Evolutionary conservation across 2,113 vertebrate genomes (phyloP).

Genomic region (Ginglymostoma cirratum): DNA sequence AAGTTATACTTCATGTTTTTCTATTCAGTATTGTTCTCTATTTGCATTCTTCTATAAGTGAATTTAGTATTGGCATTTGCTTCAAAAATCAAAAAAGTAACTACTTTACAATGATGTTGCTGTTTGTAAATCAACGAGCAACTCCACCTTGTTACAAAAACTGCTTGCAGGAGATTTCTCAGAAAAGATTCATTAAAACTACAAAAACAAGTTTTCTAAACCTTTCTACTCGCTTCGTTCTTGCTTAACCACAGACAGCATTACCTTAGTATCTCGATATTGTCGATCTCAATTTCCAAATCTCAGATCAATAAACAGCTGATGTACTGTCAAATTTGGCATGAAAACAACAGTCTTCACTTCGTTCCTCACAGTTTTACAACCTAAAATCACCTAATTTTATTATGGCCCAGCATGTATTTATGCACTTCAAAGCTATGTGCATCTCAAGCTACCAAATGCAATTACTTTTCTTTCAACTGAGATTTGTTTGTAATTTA

Average conservation of each 20-base stretch:
- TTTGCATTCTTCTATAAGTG: no score
- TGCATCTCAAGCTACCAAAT: background rate
- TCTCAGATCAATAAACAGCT: constrained; percentile 34
- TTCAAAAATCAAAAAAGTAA: background rate
- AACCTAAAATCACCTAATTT: constrained; percentile 28
- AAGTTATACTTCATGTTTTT: background rate
- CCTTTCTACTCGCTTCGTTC: background rate
- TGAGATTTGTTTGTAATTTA: background rate
- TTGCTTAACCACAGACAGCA: constrained; percentile 15
- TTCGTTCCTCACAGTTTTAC: background rate
- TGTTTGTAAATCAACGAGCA: background rate
- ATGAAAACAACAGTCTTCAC: background rate
- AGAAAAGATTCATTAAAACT: no score
- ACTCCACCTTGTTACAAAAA: background rate
- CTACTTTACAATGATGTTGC: background rate
- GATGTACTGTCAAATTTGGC: background rate
- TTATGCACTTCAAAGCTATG: constrained; percentile 22
- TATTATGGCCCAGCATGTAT: background rate
- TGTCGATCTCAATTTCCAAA: constrained; percentile 26
- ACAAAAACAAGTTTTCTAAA: background rate
- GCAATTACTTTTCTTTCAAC: background rate
- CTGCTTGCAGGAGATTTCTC: background rate
- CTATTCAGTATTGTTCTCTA: no score
- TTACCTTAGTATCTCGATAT: constrained; percentile 8
- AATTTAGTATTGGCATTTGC: background rate